Base-by-base conservation (phyloP, 2,888 invertebrate species). In the Acleris emargana region DNA sequence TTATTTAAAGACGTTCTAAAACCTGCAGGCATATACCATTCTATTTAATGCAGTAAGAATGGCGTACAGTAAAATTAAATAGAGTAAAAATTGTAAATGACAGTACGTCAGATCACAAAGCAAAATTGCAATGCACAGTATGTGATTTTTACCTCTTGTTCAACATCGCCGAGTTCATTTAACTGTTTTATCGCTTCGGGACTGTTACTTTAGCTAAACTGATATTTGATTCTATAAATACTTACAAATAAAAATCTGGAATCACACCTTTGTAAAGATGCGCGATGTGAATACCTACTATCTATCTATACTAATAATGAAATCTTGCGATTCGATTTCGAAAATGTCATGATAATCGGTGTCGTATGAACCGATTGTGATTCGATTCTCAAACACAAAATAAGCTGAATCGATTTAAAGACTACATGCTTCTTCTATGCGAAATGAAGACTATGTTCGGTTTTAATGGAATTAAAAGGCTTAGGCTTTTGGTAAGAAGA, bases 161-260 rank as follows among this genome's bases (percentile, higher is more conserved):
- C 75, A 69, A 72, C 78, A 83, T 83, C 76, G 71, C 79, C 68
- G 70, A 75, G 73, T 73, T 75, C 75, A 74, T 78, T 51, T 72
- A 78, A 82, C 75, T 70, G 76, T 83, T 81, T 81, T 76, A 81
- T 82, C 74, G 78, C 79, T 80, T 80, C 78, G 75, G 74, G 78
- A 82, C 80, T 77, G 78, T 82, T 86, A 83, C 80, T 82, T 88
- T 79, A 79, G 78, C 80, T 81, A 82, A 84, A 88, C 86, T 87
- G 84, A 82, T 87, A 87, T 83, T 81, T 79, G 81, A 89, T 88
- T 91, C 92, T 91, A 91, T 89, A 88, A 91, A 91, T 92, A 93
- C 93, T 93, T 91, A 92, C 92, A 92, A 91, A 92, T 91, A 91
- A 92, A 91, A 93, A 88, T 91, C 91, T 91, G 90, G 90, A 92